Evolutionary conservation across 1,140 invertebrate genomes (phyloP), one percentile per base, ranked within the genome.

Genomic region (Palaemon carinicauda): DNA sequence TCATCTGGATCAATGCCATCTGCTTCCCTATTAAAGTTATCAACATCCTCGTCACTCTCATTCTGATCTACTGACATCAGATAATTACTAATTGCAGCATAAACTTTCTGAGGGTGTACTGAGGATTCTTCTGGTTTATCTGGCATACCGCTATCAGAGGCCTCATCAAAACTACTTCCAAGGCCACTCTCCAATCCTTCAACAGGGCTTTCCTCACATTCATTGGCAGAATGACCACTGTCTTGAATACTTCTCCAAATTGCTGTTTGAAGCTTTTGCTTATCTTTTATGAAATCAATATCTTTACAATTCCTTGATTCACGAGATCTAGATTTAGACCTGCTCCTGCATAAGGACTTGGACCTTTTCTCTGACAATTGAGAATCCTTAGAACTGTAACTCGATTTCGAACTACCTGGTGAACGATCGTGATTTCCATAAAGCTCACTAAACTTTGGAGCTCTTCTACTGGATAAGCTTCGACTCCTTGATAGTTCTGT

Each of bases 101-200:
- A 74, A 73, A 84, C 74, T 41, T 84, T 41, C 41, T 41, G 7
- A 41, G 41, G 41, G 41, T 41, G 41, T 41, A 12, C 7, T 12
- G 41, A 12, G 12, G 41, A 41, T 7, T 41, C 41, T 7, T 41
- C 41, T 41, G 1, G 41, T 4, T 41, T 5, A 41, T 9, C 41
- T 41, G 41, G 41, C 41, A 41, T 1, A 12, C 5, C 5, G 41
- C 41, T 41, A 41, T 41, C 41, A 9, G 41, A 41, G 41, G 7
- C 12, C 41, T 41, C 82, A n/a, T 84, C 82, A 41, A 77, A 84
- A 53, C 82, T 84, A 3, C 73, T 84, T 12, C 82, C 82, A 41
- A 84, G 24, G 21, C 82, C 82, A n/a, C 82, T 84, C 73, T 84
- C 82, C n/a, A 65, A 65, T 56, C 27, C n/a, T 3, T 33, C 24